A percentile compares a stretch with the other conserved stretches of the same genome.
These are phyloP conservation scores for Thrips palmi DNA, from an alignment of 1,140 invertebrate genomes.

Conservation along the genomic window DNA sequence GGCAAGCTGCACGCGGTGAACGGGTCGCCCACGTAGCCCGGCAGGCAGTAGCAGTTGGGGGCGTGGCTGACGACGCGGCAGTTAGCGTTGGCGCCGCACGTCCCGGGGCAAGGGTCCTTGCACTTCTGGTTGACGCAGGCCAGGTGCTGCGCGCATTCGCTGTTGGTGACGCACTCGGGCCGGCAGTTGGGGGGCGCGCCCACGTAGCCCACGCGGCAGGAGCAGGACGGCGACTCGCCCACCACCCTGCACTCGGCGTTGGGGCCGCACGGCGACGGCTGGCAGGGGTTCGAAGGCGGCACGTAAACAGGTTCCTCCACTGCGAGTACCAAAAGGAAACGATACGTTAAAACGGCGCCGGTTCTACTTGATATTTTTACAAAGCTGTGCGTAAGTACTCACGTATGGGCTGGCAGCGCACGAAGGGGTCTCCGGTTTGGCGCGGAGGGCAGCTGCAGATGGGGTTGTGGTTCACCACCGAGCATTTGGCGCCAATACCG, in stretches of 20 bases:
- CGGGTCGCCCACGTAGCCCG: conserved; percentile 36
- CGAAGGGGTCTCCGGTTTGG: conserved; percentile 51
- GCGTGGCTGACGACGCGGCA: conserved; percentile 46
- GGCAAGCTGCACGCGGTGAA: conserved; percentile 29
- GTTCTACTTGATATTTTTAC: no score
- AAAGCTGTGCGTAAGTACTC: no score
- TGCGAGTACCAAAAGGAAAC: conserved; percentile 8
- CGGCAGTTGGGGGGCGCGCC: conserved; percentile 42
- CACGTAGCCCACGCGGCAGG: conserved; percentile 38
- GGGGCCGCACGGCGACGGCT: conserved; percentile 48
- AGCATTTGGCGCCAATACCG: conserved; percentile 40
- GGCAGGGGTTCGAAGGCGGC: conserved; percentile 31
- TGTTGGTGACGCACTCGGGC: conserved; percentile 43
- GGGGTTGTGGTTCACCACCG: conserved; percentile 45
- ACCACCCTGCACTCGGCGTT: conserved; percentile 41
- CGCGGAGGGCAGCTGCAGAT: conserved; percentile 45
- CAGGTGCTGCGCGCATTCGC: conserved; percentile 36
- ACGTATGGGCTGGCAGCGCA: conserved; percentile 33
- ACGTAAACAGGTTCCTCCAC: conserved; percentile 5
- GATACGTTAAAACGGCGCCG: no score
- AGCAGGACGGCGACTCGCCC: conserved; percentile 39
- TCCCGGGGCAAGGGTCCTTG: conserved; percentile 40
- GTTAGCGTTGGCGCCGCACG: conserved; percentile 40
- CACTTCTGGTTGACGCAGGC: conserved; percentile 51
- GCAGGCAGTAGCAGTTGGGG: conserved; percentile 37